Evolutionary conservation across 2,888 invertebrate species (phyloP), one percentile per base, ranked within the genome.

Genomic region (Synanthedon vespiformis): DNA sequence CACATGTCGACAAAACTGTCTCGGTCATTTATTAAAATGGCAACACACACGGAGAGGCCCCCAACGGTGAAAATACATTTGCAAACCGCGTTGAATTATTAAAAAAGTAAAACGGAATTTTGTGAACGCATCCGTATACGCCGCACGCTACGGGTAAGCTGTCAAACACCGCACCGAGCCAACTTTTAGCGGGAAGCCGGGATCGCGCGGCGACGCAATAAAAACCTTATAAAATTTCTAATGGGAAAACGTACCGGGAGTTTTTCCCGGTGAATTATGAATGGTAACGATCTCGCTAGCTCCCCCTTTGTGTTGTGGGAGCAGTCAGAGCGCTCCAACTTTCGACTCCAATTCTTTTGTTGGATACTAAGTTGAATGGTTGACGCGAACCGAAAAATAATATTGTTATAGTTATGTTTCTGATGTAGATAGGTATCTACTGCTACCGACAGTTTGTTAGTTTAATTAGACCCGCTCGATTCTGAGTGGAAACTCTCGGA

Each of bases 221-320:
- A 86, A 85, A 86, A 86, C 83, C 79, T 84, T 82, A 84, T 84
- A 85, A 86, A 85, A 86, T 84, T 83, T 77, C 70, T 83, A 85
- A 87, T 86, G 73, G 84, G 83, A 86, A 86, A 86, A 87, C 85
- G 86, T 86, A 84, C 81, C 70, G 69, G 64, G 82, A 83, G 84
- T 83, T 85, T 55, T 82, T 78, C 75, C 62, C 62, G 63, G 70
- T 86, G 85, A 86, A 86, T 87, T 85, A 86, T 87, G 86, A 85
- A 87, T 86, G 80, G 83, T 85, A 87, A 87, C 86, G 83, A 86
- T 82, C 72, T 68, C 61, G 56, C 56, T 59, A 62, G 55, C 65
- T 67, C 74, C 77, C 74, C 68, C 70, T 22, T 67, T 70, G 68
- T 72, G 68, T 65, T 53, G 68, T 60, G 50, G 51, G 50, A 44